phyloP scores from a whole-genome alignment of 2,888 invertebrate genomes.

The Podabrus alpinus region DNA sequence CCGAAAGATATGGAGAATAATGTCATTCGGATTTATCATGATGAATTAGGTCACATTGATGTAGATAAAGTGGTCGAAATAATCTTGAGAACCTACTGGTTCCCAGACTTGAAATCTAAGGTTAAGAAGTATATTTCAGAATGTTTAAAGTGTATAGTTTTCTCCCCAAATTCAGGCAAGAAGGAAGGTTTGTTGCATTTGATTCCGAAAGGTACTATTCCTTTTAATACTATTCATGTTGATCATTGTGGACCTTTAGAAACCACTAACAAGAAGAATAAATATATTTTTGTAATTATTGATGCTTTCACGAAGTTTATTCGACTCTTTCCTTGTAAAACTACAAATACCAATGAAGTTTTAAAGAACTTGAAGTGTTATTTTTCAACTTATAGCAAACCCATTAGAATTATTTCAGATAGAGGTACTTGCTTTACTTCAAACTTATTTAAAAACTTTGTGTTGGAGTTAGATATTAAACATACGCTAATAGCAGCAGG shows the following conservation, averaged over 20 bases:
- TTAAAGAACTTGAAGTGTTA: constrained; percentile 2
- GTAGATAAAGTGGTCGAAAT: too few species aligned
- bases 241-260: constrained; percentile 9
- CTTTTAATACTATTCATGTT: neutral
- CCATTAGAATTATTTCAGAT: constrained; percentile 36
- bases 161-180: neutral
- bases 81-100: too few species aligned
- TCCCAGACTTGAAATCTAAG: too few species aligned
- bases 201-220: constrained; percentile 3
- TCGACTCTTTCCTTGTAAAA: neutral
- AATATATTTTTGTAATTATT: constrained; percentile 12
- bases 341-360: neutral
- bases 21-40: too few species aligned
- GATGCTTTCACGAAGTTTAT: constrained; percentile 9
- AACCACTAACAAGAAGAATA: neutral
- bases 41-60: too few species aligned
- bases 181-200: constrained; percentile 5
- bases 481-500: constrained; percentile 39
- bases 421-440: constrained; percentile 41
- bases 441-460: constrained; percentile 35
- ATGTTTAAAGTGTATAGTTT: constrained; percentile 7
- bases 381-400: constrained; percentile 30
- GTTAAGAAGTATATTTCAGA: neutral
- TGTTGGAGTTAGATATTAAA: constrained; percentile 29
- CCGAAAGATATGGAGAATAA: too few species aligned